Conservation (phyloP, 2,113 vertebrate genomes). For the Fulica atra region DNA sequence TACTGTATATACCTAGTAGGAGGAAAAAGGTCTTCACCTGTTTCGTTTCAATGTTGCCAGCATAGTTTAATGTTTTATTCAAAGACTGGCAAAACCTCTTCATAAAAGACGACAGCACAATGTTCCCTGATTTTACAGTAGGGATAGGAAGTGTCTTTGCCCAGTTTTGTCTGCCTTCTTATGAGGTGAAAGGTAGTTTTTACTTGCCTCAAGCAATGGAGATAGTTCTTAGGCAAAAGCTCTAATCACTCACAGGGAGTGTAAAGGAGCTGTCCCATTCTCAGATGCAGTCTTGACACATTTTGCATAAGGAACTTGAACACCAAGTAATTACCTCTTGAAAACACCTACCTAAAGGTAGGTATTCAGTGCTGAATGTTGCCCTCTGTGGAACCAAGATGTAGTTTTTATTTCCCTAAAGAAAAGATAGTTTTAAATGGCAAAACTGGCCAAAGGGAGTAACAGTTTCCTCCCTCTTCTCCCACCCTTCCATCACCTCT, state of each 20-base stretch:
- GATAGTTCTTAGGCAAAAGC: not conserved
- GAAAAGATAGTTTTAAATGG: not conserved
- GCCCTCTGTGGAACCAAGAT: not conserved
- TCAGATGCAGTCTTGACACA: not conserved
- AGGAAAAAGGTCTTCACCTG: not conserved
- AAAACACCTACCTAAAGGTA: not conserved
- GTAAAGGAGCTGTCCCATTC: not conserved
- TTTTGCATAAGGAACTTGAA: not conserved
- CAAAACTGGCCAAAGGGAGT: not conserved
- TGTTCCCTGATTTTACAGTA: not conserved
- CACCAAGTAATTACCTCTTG: not conserved
- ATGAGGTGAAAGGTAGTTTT: not conserved
- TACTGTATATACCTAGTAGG: too few species aligned
- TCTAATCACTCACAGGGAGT: not conserved
- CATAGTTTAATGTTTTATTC: not conserved
- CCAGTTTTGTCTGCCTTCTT: not conserved
- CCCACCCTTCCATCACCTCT: accelerated
- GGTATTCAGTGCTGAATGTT: not conserved
- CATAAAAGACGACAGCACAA: not conserved
- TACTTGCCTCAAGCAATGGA: not conserved
- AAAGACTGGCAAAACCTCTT: not conserved
- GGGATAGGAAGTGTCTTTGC: not conserved
- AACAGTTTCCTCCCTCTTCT: not conserved
- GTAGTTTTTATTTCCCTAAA: not conserved
- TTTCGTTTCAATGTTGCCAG: not conserved